Conservation (phyloP, 1,140 invertebrate species). For the Cephus cinctus region DNA sequence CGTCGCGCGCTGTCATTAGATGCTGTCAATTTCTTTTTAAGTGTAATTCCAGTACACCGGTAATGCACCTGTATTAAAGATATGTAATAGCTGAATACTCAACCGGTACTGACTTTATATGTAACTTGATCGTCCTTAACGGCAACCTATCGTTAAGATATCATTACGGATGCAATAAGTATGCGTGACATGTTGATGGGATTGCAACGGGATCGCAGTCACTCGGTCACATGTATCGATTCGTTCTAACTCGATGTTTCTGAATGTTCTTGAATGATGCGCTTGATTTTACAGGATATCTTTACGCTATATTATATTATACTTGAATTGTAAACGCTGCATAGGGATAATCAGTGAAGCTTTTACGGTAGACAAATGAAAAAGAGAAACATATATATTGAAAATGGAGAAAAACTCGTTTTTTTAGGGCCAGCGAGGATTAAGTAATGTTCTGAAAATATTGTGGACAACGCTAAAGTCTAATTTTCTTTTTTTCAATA, state of each 20-base stretch:
- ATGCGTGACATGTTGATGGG: too few species aligned
- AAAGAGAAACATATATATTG: constrained; percentile 14
- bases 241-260: constrained; percentile 22
- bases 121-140: too few species aligned
- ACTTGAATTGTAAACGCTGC: background rate
- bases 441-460: constrained; percentile 52
- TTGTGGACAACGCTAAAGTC: constrained; percentile 7
- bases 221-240: too few species aligned
- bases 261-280: constrained; percentile 37
- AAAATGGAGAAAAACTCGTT: constrained; percentile 12
- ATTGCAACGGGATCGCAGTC: too few species aligned
- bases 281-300: constrained; percentile 15
- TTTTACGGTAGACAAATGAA: constrained; percentile 13
- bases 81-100: too few species aligned
- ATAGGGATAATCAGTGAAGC: constrained; percentile 20
- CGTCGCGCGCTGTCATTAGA: background rate
- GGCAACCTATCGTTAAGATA: too few species aligned
- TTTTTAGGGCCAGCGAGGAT: constrained; percentile 54
- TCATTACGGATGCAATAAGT: too few species aligned
- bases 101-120: too few species aligned
- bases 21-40: too few species aligned
- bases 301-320: constrained; percentile 5
- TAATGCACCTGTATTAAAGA: background rate
- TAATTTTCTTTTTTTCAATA: constrained; percentile 5
- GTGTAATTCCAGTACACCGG: constrained; percentile 6